Percentiles rank a stretch among this genome's conserved stretches.
phyloP scores from a whole-genome alignment of 2,888 invertebrate genomes.

The Pterostichus madidus region DNA sequence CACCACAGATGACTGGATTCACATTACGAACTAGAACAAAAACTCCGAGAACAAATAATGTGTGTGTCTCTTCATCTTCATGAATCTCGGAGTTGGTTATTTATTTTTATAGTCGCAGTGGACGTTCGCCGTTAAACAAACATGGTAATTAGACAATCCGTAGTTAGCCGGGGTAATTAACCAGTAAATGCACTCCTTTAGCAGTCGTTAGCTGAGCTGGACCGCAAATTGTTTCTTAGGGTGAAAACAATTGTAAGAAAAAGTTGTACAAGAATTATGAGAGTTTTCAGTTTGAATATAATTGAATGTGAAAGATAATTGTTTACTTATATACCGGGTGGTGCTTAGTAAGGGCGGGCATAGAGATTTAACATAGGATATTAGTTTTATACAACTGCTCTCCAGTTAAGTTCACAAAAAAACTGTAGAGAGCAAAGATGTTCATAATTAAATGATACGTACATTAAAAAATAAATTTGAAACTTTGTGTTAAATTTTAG shows the following conservation, averaged over 20 bases:
- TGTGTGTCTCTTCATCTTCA: constrained; percentile 39
- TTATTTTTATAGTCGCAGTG: constrained; percentile 15
- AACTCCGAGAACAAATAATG: constrained; percentile 26
- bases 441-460: too few species aligned
- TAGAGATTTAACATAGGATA: too few species aligned
- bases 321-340: not conserved
- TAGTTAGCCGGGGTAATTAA: constrained; percentile 56
- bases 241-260: constrained; percentile 4
- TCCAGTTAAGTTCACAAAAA: too few species aligned
- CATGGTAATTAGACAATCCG: constrained; percentile 60
- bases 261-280: constrained; percentile 12
- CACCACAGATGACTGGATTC: constrained; percentile 14
- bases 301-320: constrained; percentile 32
- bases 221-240: constrained; percentile 29
- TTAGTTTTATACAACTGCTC: too few species aligned
- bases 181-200: constrained; percentile 51
- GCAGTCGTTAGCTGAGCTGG: constrained; percentile 44
- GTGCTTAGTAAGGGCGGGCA: too few species aligned
- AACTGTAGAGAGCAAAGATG: too few species aligned
- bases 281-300: constrained; percentile 11
- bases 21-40: constrained; percentile 20
- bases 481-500: too few species aligned
- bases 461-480: too few species aligned
- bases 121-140: constrained; percentile 47
- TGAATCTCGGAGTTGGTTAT: constrained; percentile 14